phyloP scores from a whole-genome alignment of 2,797 vertebrate genomes.

The Pelobates cultripes region DNA sequence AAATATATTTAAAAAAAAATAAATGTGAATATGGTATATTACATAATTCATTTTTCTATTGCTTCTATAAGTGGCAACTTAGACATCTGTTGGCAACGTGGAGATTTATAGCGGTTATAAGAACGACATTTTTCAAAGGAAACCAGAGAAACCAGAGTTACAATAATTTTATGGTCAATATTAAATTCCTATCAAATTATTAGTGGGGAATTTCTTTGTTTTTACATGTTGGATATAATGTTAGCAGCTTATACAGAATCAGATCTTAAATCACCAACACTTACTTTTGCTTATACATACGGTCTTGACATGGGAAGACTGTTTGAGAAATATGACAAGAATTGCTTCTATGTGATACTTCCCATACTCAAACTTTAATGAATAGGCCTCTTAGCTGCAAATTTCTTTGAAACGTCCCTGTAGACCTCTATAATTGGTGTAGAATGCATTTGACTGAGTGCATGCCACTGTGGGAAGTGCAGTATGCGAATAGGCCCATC shows the following conservation, averaged over 20 bases:
- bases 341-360: constrained; percentile 29
- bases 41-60: too few relatives aligned
- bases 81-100: too few relatives aligned
- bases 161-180: neutral
- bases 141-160: neutral
- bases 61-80: too few relatives aligned
- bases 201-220: neutral
- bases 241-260: neutral
- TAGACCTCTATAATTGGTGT: constrained; percentile 41
- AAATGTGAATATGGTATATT: too few relatives aligned
- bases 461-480: constrained; percentile 50
- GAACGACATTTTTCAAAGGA: too few relatives aligned
- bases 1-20: too few relatives aligned
- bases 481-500: constrained; percentile 30
- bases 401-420: constrained; percentile 41
- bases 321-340: constrained; percentile 1
- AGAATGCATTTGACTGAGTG: constrained; percentile 48
- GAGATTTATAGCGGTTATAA: too few relatives aligned
- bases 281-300: neutral
- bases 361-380: constrained; percentile 43
- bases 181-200: neutral
- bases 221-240: neutral
- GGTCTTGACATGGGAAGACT: constrained; percentile 21
- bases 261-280: constrained; percentile 27
- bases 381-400: constrained; percentile 45